Evolutionary conservation across 2,888 invertebrate species (phyloP).

Genomic region (Hermodice carunculata): DNA sequence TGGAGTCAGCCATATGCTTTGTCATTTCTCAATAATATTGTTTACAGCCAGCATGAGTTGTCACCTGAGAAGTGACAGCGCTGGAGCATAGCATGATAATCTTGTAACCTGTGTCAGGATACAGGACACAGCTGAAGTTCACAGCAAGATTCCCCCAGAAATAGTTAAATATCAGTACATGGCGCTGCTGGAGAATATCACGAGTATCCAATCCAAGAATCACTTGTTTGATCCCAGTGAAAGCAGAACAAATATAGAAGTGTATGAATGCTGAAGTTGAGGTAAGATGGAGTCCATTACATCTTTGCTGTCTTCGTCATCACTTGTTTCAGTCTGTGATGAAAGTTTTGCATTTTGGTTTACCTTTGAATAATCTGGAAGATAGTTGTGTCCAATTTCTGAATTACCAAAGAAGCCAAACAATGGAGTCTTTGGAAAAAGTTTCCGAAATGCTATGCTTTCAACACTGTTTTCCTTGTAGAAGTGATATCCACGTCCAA

Average conservation of each 20-base stretch:
- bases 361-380: slow-evolving; percentile 30
- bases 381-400: slow-evolving; percentile 66
- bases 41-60: no score
- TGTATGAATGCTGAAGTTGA: slow-evolving; percentile 32
- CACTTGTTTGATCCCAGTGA: no score
- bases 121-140: no score
- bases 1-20: no score
- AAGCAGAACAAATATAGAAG: slow-evolving; percentile 37
- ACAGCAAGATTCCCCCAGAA: no score
- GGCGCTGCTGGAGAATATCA: no score
- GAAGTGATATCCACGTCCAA: slow-evolving; percentile 66
- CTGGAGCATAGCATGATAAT: no score
- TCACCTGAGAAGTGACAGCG: no score
- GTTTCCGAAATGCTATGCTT: slow-evolving; percentile 64
- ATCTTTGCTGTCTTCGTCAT: not conserved
- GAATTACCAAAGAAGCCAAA: slow-evolving; percentile 72
- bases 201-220: no score
- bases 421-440: slow-evolving; percentile 70
- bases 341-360: not conserved
- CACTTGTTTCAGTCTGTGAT: not conserved
- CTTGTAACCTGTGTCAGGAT: no score
- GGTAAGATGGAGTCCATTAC: not conserved
- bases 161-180: no score
- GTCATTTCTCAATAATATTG: no score
- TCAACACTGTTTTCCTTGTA: slow-evolving; percentile 66